phyloP scores from a whole-genome alignment of 2,888 invertebrate species.

The Caenorhabditis uteleia region DNA sequence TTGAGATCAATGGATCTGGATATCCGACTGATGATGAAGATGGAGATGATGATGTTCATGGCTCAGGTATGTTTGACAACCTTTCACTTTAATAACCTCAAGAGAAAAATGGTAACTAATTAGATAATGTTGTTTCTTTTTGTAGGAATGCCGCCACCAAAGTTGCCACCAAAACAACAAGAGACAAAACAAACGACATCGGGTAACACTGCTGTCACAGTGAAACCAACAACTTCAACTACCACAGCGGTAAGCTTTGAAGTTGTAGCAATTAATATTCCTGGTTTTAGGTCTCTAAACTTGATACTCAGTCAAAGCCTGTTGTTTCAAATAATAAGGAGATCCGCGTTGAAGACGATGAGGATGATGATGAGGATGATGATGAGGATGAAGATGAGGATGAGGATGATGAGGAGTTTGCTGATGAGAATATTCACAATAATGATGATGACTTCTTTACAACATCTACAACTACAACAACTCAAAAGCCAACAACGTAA shows the following conservation, averaged over 20 bases:
- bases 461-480: conserved; percentile 17
- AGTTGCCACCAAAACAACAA: conserved; percentile 7
- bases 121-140: conserved; percentile 5
- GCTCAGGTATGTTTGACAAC: conserved; percentile 42
- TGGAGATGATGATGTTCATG: conserved; percentile 48
- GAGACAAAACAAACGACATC: conserved; percentile 13
- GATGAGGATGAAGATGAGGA: conserved; percentile 40
- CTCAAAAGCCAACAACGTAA: conserved; percentile 12
- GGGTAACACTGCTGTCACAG: conserved; percentile 20
- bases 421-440: conserved; percentile 36
- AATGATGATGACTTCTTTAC: conserved; percentile 32
- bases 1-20: conserved; percentile 42
- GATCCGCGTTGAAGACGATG: conserved; percentile 18
- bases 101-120: conserved; percentile 2
- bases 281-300: neutral
- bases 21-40: conserved; percentile 57
- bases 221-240: conserved; percentile 20
- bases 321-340: conserved; percentile 28
- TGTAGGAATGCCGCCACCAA: conserved; percentile 10
- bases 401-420: conserved; percentile 42
- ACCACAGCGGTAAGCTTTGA: conserved; percentile 8
- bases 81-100: neutral
- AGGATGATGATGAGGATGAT: conserved; percentile 32
- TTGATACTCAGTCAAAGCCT: conserved; percentile 24
- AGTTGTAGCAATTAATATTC: neutral